A percentile compares a stretch with the other conserved stretches of the same genome.
Evolutionary conservation across 2,113 vertebrate genomes (phyloP).

Genomic region (Misgurnus mizolepis): DNA sequence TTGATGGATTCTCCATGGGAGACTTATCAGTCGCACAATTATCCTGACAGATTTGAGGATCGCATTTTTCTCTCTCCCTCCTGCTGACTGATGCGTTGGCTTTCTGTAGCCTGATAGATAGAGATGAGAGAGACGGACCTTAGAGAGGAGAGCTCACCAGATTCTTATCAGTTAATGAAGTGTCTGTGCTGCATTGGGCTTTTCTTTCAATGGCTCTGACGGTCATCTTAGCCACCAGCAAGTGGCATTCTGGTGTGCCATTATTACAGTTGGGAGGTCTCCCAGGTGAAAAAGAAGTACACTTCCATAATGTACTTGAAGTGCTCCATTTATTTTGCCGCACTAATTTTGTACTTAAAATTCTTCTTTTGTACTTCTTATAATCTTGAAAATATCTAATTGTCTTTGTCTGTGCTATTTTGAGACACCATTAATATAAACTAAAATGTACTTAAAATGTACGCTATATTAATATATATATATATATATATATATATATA

Average conservation of each 20-base stretch:
- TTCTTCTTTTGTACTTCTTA: too few species aligned
- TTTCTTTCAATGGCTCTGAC: conserved; percentile 55
- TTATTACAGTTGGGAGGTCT: conserved; percentile 1
- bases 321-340: too few species aligned
- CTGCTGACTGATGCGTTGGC: conserved; percentile 51
- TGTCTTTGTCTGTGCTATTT: too few species aligned
- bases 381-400: too few species aligned
- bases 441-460: too few species aligned
- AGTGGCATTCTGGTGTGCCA: conserved; percentile 26
- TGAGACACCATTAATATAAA: too few species aligned
- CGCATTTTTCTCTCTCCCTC: conserved; percentile 38
- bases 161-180: conserved; percentile 80
- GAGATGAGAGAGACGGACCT: conserved; percentile 56
- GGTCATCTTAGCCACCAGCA: conserved; percentile 62
- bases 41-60: conserved; percentile 58
- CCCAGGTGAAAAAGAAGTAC: too few species aligned
- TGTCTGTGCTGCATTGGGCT: conserved; percentile 53
- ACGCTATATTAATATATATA: too few species aligned
- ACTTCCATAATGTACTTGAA: too few species aligned
- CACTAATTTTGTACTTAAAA: too few species aligned
- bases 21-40: conserved; percentile 55
- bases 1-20: conserved; percentile 53
- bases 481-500: too few species aligned
- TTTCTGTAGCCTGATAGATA: conserved; percentile 55
- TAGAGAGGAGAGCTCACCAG: conserved; percentile 58